Percentiles rank a stretch among this genome's conserved stretches.
Evolutionary conservation across 2,113 vertebrate genomes (phyloP).

Genomic region (Leptodactylus fuscus): DNA sequence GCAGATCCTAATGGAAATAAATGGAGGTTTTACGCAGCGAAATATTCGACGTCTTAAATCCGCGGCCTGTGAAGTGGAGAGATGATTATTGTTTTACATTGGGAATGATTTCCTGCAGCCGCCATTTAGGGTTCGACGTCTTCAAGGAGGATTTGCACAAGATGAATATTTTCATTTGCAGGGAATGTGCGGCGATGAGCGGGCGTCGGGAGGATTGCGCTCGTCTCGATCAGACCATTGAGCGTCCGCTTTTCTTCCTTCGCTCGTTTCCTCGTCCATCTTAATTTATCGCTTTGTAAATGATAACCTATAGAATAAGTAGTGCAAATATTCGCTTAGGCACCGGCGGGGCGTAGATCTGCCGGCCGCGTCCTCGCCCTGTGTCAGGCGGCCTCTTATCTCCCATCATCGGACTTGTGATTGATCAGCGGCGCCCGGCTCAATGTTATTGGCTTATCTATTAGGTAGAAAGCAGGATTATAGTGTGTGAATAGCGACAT

Average conservation of each 20-base stretch:
- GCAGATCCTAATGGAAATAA: too few relatives aligned
- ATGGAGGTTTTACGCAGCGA: too few relatives aligned
- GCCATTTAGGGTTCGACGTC: constrained; percentile 41
- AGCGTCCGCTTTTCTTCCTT: neutral
- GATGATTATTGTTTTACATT: too few relatives aligned
- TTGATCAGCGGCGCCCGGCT: neutral
- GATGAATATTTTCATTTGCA: too few relatives aligned
- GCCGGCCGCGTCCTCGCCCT: neutral
- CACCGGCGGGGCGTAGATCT: neutral
- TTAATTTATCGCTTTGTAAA: constrained; percentile 35
- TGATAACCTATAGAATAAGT: neutral
- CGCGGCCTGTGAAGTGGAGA: too few relatives aligned
- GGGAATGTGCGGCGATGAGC: too few relatives aligned
- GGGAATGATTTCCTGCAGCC: constrained; percentile 47
- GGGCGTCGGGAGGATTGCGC: neutral
- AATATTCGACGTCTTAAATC: too few relatives aligned
- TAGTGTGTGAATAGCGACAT: neutral
- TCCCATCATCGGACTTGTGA: neutral
- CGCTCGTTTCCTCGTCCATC: neutral
- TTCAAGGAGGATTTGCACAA: constrained; percentile 50
- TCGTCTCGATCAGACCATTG: constrained; percentile 23
- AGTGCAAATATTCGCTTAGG: neutral
- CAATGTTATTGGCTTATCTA: neutral
- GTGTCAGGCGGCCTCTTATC: constrained; percentile 2
- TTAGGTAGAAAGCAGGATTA: neutral